Evolutionary conservation across 2,113 vertebrate genomes (phyloP).

Genomic region (Erythrolamprus reginae): DNA sequence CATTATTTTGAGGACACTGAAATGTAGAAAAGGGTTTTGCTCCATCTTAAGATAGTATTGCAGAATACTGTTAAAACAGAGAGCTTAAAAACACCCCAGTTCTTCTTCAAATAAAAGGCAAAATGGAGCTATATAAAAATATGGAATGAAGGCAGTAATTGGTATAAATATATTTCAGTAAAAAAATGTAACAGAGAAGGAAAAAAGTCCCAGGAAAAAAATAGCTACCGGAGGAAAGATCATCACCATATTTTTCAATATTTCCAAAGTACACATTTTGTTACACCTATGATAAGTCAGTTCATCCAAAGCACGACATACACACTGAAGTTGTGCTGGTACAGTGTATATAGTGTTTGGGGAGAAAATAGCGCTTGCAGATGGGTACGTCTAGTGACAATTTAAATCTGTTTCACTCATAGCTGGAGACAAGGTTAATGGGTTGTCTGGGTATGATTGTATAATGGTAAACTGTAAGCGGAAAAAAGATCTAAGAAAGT

Average conservation of each 20-base stretch:
- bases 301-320: not conserved
- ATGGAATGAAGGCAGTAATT: not conserved
- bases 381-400: not conserved
- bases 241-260: not conserved
- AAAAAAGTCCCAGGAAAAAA: not conserved
- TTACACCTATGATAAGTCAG: not conserved
- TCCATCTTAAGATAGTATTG: not conserved
- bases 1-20: not conserved
- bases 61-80: not conserved
- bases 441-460: not conserved
- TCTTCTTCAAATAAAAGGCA: not conserved
- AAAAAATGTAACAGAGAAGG: not conserved
- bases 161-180: not conserved
- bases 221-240: not conserved
- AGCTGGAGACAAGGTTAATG: not conserved
- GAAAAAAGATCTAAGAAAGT: not conserved
- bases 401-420: not conserved
- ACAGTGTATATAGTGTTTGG: not conserved
- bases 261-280: not conserved
- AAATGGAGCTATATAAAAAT: not conserved
- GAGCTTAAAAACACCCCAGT: not conserved
- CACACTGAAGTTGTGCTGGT: not conserved
- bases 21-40: not conserved
- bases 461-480: not conserved
- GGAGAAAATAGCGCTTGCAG: not conserved